Conservation (phyloP, 2,888 invertebrate genomes). For the Brachypalpus laphriformis region DNA sequence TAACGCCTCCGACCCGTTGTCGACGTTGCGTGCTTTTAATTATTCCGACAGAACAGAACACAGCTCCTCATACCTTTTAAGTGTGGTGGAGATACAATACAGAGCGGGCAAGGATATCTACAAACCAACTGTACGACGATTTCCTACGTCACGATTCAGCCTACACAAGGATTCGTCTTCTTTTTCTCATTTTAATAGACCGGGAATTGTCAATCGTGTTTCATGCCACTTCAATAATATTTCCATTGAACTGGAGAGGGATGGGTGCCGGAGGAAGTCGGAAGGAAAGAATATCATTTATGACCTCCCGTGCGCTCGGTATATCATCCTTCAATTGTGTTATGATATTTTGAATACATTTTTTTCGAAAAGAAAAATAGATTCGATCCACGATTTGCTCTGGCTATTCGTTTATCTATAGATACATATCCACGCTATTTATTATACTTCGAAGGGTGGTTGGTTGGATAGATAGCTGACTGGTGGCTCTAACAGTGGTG, state of each 20-base stretch:
- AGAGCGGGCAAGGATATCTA: conserved; percentile 32
- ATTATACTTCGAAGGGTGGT: conserved; percentile 56
- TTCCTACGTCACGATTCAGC: conserved; percentile 51
- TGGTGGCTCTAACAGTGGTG: conserved; percentile 26
- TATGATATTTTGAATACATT: conserved; percentile 47
- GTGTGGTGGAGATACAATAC: conserved; percentile 30
- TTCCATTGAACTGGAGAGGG: conserved; percentile 31
- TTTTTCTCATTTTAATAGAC: conserved; percentile 46
- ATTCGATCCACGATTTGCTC: conserved; percentile 68
- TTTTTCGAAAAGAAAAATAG: conserved; percentile 49
- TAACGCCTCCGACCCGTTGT: conserved; percentile 49
- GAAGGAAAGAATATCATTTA: conserved; percentile 63
- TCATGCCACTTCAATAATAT: conserved; percentile 73
- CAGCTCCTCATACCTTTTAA: conserved; percentile 21
- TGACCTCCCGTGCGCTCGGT: conserved; percentile 66
- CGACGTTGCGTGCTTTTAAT: conserved; percentile 68
- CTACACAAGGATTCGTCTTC: conserved; percentile 29
- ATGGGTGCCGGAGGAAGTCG: not conserved
- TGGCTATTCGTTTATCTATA: conserved; percentile 62
- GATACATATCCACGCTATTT: conserved; percentile 26
- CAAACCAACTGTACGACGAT: conserved; percentile 7
- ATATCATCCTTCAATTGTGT: conserved; percentile 69
- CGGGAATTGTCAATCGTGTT: conserved; percentile 75
- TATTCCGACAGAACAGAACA: conserved; percentile 49
- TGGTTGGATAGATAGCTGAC: conserved; percentile 38